Base-by-base conservation (phyloP, 2,888 invertebrate genomes). In the Dolichopus griseipennis region DNA sequence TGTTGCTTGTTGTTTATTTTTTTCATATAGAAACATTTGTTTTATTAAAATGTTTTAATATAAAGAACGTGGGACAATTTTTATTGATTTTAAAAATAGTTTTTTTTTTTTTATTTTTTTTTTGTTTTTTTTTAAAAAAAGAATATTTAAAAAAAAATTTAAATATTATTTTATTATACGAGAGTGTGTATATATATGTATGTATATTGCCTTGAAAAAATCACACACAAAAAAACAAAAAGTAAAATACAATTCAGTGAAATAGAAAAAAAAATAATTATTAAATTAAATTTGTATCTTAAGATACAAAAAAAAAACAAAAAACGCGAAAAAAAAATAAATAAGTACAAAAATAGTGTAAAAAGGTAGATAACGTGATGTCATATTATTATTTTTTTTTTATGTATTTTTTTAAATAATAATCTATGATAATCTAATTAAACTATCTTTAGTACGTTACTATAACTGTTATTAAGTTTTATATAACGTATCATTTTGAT, bases 331-430 rank as follows among this genome's bases (percentile, higher is more conserved):
- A 37, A 6, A 37, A 37, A n/a, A n/a, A n/a, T n/a, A n/a, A n/a
- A n/a, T n/a, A n/a, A n/a, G n/a, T n/a, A n/a, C 6, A 52, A 52
- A 6, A 52, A 4, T 15, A 52, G 27, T 27, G 18, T 5, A 52
- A 52, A 43, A 52, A 52, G 52, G 52, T 52, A 52, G 52, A 52
- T 52, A 52, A 52, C 52, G 52, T 52, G 52, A 52, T 52, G 52
- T 52, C 52, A 52, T 52, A 52, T 52, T 6, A 52, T 52, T 12
- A 18, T 52, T 52, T 52, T 41, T 27, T 27, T 27, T 27, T 27
- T 27, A n/a, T n/a, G n/a, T n/a, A n/a, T n/a, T 27, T 27, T 27
- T 27, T 27, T 27, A 27, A n/a, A n/a, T n/a, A n/a, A n/a, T n/a
- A n/a, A n/a, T n/a, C n/a, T n/a, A n/a, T n/a, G n/a, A 37, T 37